Base-by-base conservation (phyloP, 2,797 vertebrate species). In the Potorous gilbertii region DNA sequence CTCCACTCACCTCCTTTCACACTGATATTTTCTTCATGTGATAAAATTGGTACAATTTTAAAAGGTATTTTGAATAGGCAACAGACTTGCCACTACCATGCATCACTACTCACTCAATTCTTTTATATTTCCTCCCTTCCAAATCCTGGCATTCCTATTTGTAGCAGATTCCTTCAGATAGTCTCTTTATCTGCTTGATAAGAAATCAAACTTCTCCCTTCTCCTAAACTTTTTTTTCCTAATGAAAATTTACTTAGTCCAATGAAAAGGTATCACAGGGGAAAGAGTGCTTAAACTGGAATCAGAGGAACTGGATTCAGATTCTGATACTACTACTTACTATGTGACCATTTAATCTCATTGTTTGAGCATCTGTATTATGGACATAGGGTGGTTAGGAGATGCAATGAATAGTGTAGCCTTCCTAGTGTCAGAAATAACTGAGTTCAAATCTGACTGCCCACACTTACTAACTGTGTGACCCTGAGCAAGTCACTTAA, bases 21-120 rank as follows among this genome's bases (percentile, higher is more conserved):
- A 52, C 28, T 21, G 10, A 8, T 21, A 31, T 92, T 93, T 93
- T 11, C 5, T 74, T 91, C 54, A 16, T 4, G 91, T 16, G 66
- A 59, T 56, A 91, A 28, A 66, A 92, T 46, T 24, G 81, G 92
- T 90, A 93, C 16, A 29, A n/a, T 18, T 95, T 87, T 93, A 94
- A 57, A 31, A 81, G 12, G 6, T 52, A 34, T 24, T 29, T 66
- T 52, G 18, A 93, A 62, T 28, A 6, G 21, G 11, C 5, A 90
- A 24, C 34, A 56, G 52, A 52, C 2, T 40, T 55, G 21, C 21
- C 56, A 59, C 21, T 50, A 54, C 29, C 28, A 40, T 46, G n/a
- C n/a, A 29, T 56, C 11, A 55, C 40, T 24, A 50, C 4, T 54
- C 56, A 93, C 1, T 28, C 50, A 54, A 9, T 92, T n/a, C 66